Base-by-base conservation (phyloP, 2,888 invertebrate genomes). In the Platerodrilus igneus region DNA sequence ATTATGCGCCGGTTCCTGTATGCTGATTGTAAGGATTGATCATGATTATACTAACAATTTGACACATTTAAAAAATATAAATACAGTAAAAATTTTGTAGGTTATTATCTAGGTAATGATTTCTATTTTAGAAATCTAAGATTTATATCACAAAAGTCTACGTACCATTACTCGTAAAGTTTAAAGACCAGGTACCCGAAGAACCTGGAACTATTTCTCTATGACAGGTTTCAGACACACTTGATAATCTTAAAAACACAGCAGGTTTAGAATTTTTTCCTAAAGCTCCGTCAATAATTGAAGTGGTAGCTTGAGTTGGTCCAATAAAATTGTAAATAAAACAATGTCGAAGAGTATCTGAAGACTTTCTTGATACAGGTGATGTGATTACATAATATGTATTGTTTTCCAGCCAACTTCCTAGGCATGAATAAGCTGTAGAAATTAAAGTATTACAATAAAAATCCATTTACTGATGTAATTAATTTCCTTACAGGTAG, bases 381-480 rank as follows among this genome's bases (percentile, higher is more conserved):
- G 81, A 80, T n/a, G 83, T 80, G 46, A 86, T 78, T 52, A 84
- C 74, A 65, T 76, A 83, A 48, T 79, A 77, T 6, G 75, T 71
- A 14, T 72, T 72, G 26, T 76, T 76, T 47, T 79, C 79, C 50
- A 74, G 70, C 85, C 86, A 86, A 59, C 78, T 78, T 29, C 84
- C 86, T 61, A 83, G 81, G 62, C 86, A 86, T 0, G 77, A 77
- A 67, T 81, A 85, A 28, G 76, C 83, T 81, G 70, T 27, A 51
- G 37, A 39, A 37, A 36, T 25, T 41, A 32, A 37, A 23, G 16
- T 16, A 22, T 25, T 8, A 22, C 15, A 17, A 8, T 25, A n/a
- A 3, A 27, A 16, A 19, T 11, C 7, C 4, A 19, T 14, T 4
- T 13, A 4, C n/a, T 20, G 17, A 35, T 9, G 21, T 17, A 8